A percentile compares a stretch with the other conserved stretches of the same genome.
These are phyloP conservation scores for Microcebus tavaratra DNA, from an alignment of 2,113 vertebrate species.

Conservation along the genomic window DNA sequence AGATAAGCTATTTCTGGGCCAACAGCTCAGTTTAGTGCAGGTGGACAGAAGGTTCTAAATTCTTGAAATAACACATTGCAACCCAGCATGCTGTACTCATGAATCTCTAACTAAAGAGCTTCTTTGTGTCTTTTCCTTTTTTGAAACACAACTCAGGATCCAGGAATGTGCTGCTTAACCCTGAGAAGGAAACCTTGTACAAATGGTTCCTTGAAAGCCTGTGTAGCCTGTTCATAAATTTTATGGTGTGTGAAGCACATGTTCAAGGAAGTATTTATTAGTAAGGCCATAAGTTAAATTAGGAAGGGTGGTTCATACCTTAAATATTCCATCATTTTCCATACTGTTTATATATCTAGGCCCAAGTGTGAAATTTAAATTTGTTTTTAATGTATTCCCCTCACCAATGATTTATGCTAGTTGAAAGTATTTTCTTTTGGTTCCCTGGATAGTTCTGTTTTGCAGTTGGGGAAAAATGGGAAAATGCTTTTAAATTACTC, in stretches of 20 bases:
- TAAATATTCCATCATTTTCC: constrained; percentile 60
- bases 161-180: constrained; percentile 54
- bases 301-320: constrained; percentile 62
- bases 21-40: neutral
- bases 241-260: constrained; percentile 76
- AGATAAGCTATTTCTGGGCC: neutral
- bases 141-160: constrained; percentile 54
- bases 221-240: constrained; percentile 60
- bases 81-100: neutral
- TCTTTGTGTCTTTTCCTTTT: constrained; percentile 68
- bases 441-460: neutral
- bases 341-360: constrained; percentile 49
- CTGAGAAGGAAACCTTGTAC: constrained; percentile 38
- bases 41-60: neutral
- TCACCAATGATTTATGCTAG: constrained; percentile 36
- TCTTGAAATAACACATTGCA: constrained; percentile 40
- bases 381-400: constrained; percentile 58
- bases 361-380: constrained; percentile 55
- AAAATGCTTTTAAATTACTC: neutral
- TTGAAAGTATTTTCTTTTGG: constrained; percentile 43
- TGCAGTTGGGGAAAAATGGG: neutral
- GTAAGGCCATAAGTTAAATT: constrained; percentile 68
- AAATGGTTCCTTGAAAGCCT: constrained; percentile 64
- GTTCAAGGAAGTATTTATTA: constrained; percentile 79
- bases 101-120: constrained; percentile 47